Evolutionary conservation across 2,797 vertebrate genomes (phyloP).

Genomic region (Poliocrania exsul): DNA sequence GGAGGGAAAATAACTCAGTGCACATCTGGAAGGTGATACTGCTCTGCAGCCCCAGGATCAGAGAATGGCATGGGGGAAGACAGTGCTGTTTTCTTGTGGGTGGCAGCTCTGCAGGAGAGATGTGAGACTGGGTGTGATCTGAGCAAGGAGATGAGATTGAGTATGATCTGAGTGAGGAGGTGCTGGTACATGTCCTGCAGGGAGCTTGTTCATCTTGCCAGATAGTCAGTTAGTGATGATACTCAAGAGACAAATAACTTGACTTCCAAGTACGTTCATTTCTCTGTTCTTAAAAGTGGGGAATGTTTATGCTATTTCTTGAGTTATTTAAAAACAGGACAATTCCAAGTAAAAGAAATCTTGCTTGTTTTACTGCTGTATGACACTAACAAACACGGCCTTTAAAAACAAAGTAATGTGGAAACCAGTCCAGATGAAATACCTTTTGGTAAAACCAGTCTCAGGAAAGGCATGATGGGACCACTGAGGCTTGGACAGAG

Average conservation of each 20-base stretch:
- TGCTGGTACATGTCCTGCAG: fast-evolving
- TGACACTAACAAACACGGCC: background rate
- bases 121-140: fast-evolving
- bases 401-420: background rate
- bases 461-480: background rate
- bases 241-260: background rate
- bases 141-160: fast-evolving
- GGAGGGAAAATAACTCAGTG: background rate
- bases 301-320: background rate
- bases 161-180: fast-evolving
- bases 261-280: background rate
- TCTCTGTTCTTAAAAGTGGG: background rate
- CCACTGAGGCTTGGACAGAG: fast-evolving
- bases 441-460: background rate
- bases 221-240: background rate
- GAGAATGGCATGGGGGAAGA: fast-evolving
- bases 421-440: background rate
- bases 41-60: fast-evolving
- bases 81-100: fast-evolving
- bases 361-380: background rate
- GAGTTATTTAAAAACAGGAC: background rate
- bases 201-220: background rate
- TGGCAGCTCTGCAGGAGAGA: background rate
- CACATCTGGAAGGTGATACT: background rate
- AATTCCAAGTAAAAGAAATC: background rate